Conservation (phyloP, 2,797 vertebrate genomes). For the Taeniopygia guttata region DNA sequence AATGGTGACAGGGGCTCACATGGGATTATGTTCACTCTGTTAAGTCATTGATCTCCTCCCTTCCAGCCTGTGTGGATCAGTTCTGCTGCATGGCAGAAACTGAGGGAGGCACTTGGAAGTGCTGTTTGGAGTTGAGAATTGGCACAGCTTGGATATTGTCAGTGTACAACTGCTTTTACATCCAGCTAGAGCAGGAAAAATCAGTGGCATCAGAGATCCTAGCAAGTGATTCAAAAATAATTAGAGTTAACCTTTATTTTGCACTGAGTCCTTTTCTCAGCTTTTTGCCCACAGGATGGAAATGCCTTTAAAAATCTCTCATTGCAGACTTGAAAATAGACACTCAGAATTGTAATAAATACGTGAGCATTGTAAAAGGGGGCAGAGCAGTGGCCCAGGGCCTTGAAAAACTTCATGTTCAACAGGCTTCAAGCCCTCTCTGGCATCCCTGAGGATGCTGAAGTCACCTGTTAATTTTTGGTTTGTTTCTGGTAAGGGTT, state of each 20-base stretch:
- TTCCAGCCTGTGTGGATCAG: background rate
- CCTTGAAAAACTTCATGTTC: background rate
- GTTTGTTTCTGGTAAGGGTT: too few relatives aligned
- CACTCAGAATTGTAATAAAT: accelerated
- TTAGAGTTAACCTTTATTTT: background rate
- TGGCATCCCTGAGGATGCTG: background rate
- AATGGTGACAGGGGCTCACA: background rate
- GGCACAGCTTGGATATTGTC: background rate
- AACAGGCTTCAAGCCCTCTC: background rate
- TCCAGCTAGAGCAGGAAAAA: background rate
- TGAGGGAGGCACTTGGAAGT: background rate
- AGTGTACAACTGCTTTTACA: background rate
- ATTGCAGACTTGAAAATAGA: accelerated
- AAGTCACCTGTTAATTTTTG: too few relatives aligned
- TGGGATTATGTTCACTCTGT: background rate
- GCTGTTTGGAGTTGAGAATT: background rate
- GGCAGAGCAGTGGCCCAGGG: background rate
- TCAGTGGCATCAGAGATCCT: accelerated
- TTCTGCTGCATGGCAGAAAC: background rate
- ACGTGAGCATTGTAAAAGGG: accelerated
- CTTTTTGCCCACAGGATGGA: background rate
- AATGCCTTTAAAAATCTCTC: background rate
- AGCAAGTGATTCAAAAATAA: background rate
- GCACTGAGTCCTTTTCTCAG: background rate
- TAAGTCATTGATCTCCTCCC: background rate